Conservation (phyloP, 2,113 vertebrate genomes). For the Urocitellus parryii region DNA sequence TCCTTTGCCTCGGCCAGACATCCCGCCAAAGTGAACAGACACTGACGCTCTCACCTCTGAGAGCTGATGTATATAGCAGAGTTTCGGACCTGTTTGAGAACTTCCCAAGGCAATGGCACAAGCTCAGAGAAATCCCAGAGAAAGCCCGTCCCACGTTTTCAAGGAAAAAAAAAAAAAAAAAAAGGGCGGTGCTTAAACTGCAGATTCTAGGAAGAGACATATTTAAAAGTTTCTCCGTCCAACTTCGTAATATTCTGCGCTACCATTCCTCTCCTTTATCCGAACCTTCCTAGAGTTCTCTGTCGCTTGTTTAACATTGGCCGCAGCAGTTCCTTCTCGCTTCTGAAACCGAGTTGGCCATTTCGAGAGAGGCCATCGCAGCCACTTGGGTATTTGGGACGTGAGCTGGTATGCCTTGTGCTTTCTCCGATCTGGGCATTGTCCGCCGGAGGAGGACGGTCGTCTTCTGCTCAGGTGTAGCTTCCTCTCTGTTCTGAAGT, state of each 20-base stretch:
- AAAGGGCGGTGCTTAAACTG: not conserved
- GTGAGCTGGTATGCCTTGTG: no score
- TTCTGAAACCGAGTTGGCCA: no score
- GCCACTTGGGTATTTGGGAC: no score
- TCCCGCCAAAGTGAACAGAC: fast-evolving
- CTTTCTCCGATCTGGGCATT: no score
- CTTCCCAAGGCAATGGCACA: fast-evolving
- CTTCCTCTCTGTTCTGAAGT: not conserved
- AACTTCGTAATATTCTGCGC: not conserved
- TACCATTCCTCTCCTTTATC: no score
- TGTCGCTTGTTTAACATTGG: no score
- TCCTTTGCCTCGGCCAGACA: fast-evolving
- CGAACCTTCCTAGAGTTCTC: no score
- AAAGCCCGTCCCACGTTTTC: not conserved
- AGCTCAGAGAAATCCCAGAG: fast-evolving
- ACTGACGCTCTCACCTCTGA: fast-evolving
- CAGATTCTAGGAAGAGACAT: not conserved
- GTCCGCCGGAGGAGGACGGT: not conserved
- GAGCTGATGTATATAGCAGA: not conserved
- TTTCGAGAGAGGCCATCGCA: no score
- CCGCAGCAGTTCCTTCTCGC: no score
- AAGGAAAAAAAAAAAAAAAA: fast-evolving
- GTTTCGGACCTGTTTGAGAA: conserved; percentile 58
- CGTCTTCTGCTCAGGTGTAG: not conserved
- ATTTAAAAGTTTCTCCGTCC: not conserved